phyloP scores from a whole-genome alignment of 2,888 invertebrate genomes.

The Chaitophorus viminalis region DNA sequence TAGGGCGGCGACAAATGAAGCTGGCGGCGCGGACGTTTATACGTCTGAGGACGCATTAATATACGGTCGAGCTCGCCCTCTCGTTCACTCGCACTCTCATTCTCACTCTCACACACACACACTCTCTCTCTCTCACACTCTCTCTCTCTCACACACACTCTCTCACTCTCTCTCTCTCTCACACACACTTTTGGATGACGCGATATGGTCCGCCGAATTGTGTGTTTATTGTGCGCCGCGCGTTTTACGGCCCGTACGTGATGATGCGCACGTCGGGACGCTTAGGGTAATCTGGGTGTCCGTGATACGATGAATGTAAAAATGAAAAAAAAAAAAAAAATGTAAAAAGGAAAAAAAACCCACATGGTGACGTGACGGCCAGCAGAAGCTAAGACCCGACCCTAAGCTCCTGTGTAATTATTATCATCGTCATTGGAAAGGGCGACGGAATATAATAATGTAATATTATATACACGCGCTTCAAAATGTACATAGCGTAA shows the following conservation, averaged over 20 bases:
- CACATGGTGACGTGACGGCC: not conserved
- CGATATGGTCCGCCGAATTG: slow-evolving; percentile 42
- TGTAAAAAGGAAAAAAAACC: not conserved
- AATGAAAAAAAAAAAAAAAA: not conserved
- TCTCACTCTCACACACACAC: too few relatives aligned
- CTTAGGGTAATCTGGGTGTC: slow-evolving; percentile 61
- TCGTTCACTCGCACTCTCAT: not conserved
- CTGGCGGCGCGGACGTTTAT: not conserved
- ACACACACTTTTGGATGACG: not conserved
- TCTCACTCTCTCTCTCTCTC: too few relatives aligned
- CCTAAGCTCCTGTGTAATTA: slow-evolving; percentile 48
- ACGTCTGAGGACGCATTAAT: slow-evolving; percentile 43
- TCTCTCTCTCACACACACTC: too few relatives aligned
- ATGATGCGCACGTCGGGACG: slow-evolving; percentile 37
- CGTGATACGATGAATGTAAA: slow-evolving; percentile 56
- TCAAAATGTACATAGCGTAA: not conserved
- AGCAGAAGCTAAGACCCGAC: slow-evolving; percentile 24
- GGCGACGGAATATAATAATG: not conserved
- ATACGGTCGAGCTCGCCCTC: slow-evolving; percentile 11
- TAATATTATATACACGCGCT: not conserved
- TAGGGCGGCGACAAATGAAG: not conserved
- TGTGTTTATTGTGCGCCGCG: slow-evolving; percentile 56
- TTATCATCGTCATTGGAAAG: slow-evolving; percentile 37
- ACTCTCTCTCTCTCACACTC: too few relatives aligned
- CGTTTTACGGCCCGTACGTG: slow-evolving; percentile 61